Evolutionary conservation across 2,113 vertebrate genomes (phyloP).

Genomic region (Coreoperca whiteheadi): DNA sequence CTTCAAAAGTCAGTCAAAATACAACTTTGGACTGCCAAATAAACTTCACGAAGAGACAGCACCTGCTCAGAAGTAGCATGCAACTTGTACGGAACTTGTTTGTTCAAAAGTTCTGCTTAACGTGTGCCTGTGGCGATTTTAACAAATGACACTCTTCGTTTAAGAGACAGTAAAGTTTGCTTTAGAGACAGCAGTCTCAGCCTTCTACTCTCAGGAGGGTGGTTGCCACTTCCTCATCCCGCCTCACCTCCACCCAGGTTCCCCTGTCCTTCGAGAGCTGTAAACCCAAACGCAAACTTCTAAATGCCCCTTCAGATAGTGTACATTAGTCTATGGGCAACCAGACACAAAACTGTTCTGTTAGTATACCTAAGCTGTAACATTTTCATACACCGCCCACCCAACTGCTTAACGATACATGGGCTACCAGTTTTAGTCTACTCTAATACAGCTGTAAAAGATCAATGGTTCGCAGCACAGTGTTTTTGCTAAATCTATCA

Average conservation of each 20-base stretch:
- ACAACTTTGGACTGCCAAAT: neutral
- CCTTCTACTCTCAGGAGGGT: neutral
- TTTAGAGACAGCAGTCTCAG: neutral
- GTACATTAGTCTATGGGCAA: neutral
- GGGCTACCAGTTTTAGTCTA: neutral
- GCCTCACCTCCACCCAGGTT: neutral
- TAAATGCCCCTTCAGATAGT: neutral
- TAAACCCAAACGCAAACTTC: neutral
- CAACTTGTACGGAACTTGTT: neutral
- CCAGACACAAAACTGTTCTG: neutral
- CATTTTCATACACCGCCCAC: neutral
- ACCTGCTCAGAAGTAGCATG: neutral
- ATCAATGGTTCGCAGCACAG: neutral
- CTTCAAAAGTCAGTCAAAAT: neutral
- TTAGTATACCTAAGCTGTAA: neutral
- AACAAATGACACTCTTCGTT: neutral
- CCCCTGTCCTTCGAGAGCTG: neutral
- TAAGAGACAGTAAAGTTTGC: neutral
- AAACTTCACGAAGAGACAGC: neutral
- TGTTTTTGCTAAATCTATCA: neutral
- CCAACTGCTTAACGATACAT: neutral
- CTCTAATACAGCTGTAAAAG: constrained; percentile 12
- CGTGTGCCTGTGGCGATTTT: neutral
- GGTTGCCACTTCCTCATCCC: neutral
- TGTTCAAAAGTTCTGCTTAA: neutral